Evolutionary conservation across 2,797 vertebrate genomes (phyloP), one percentile per base, ranked within the genome.

Genomic region (Sebastes miniatus): DNA sequence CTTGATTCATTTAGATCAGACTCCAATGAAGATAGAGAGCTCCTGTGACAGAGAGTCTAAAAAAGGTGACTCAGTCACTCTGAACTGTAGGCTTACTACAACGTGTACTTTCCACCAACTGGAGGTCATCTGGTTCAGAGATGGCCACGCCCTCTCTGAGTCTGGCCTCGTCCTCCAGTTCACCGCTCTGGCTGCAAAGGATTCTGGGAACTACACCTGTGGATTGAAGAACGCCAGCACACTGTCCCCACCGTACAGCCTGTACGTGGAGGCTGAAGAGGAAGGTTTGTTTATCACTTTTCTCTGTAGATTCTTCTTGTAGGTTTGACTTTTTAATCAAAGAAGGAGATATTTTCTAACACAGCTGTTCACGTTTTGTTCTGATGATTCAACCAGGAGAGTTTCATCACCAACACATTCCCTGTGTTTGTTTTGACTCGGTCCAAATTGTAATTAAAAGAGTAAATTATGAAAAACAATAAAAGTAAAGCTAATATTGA

Each of bases 141-240:
- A 89, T 25, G 39, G 18, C 34, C 62, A 25, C 31, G 1, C 25
- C 85, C 84, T 90, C 73, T 0, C 22, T 27, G 14, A 74, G 13
- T 27, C 50, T 3, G 70, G 84, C 73, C 20, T 71, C 69, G 1
- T 67, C 83, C 88, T 92, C 59, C 36, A 1, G 2, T 36, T 92
- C 1, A 0, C n/a, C 62, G 0, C 34, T 4, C 62, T 90, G 72
- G 79, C 71, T 1, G 29, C 78, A 66, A 2, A 39, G 67, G 5
- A 85, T 87, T 92, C 88, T 87, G 88, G 88, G 78, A 89, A 67
- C 52, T 90, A 92, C 81, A 82, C 54, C 62, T 91, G 91, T 29
- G 36, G 9, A 10, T 6, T 86, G 36, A 73, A 8, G 29, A 5
- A 0, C 0, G 2, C 0, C 0, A 0, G 0, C 0, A 12, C 16